These are phyloP conservation scores for Pachypanchax playfairii DNA, from an alignment of 2,113 vertebrate genomes.

Conservation along the genomic window DNA sequence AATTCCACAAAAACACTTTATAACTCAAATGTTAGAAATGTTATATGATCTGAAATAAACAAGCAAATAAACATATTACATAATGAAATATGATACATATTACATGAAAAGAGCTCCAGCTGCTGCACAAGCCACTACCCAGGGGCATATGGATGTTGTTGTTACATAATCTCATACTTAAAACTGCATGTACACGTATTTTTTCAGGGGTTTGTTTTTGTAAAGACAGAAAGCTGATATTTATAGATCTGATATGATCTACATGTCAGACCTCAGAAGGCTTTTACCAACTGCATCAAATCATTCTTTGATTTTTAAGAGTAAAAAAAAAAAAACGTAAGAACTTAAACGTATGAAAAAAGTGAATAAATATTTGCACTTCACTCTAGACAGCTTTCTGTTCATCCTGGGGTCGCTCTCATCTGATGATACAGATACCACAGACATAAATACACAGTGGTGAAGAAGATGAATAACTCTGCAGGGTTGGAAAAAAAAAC, in stretches of 20 bases:
- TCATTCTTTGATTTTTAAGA: no score
- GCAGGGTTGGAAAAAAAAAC: conserved; percentile 24
- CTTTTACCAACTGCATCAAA: no score
- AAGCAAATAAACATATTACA: not conserved
- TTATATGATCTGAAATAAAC: conserved; percentile 21
- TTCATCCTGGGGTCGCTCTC: not conserved
- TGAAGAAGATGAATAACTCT: conserved; percentile 16
- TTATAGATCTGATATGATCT: not conserved
- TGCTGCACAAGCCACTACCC: not conserved
- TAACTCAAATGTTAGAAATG: not conserved
- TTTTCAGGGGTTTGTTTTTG: no score
- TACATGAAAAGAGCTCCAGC: conserved; percentile 5
- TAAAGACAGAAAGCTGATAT: not conserved
- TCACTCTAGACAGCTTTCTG: not conserved
- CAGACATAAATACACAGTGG: conserved; percentile 32
- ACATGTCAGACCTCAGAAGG: no score
- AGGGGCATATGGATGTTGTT: conserved; percentile 2
- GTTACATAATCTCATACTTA: conserved; percentile 10
- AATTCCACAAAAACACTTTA: no score
- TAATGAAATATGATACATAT: conserved; percentile 22
- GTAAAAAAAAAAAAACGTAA: not conserved
- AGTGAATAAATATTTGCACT: not conserved
- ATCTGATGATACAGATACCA: conserved; percentile 8
- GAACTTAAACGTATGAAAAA: no score
- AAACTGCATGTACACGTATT: not conserved